Percentiles rank a stretch among this genome's conserved stretches.
Conservation (phyloP, 2,797 vertebrate species). For the Coranthus polyacanthus region DNA sequence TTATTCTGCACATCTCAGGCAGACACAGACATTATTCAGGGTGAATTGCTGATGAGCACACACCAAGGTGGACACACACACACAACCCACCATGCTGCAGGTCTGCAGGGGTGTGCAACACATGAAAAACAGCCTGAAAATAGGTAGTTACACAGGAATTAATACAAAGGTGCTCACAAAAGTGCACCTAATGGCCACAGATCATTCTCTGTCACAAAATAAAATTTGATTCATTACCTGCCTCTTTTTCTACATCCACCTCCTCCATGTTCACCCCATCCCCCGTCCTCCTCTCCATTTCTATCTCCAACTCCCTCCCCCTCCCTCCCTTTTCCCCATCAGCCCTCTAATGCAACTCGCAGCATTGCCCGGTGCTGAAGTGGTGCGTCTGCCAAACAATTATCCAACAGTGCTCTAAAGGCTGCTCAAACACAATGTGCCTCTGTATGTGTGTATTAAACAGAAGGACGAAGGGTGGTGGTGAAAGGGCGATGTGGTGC, state of each 20-base stretch:
- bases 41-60: conserved; percentile 73
- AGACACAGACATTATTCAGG: conserved; percentile 69
- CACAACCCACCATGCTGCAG: conserved; percentile 1
- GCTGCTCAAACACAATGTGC: conserved; percentile 67
- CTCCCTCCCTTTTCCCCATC: conserved; percentile 16
- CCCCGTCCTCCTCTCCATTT: conserved; percentile 53
- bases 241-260: conserved; percentile 39
- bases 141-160: conserved; percentile 6
- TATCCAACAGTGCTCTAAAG: conserved; percentile 70
- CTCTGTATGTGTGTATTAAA: conserved; percentile 44
- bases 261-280: conserved; percentile 56
- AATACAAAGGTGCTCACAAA: not conserved
- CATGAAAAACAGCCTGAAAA: conserved; percentile 21
- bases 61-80: conserved; percentile 41
- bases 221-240: conserved; percentile 50
- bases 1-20: conserved; percentile 76
- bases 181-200: conserved; percentile 11
- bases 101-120: conserved; percentile 28
- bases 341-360: conserved; percentile 66
- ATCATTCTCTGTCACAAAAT: conserved; percentile 31
- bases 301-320: conserved; percentile 52
- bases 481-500: conserved; percentile 30
- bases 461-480: conserved; percentile 21
- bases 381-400: conserved; percentile 79
- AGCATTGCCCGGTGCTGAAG: conserved; percentile 75